phyloP scores from a whole-genome alignment of 2,113 vertebrate species.

The Brienomyrus longianalis region DNA sequence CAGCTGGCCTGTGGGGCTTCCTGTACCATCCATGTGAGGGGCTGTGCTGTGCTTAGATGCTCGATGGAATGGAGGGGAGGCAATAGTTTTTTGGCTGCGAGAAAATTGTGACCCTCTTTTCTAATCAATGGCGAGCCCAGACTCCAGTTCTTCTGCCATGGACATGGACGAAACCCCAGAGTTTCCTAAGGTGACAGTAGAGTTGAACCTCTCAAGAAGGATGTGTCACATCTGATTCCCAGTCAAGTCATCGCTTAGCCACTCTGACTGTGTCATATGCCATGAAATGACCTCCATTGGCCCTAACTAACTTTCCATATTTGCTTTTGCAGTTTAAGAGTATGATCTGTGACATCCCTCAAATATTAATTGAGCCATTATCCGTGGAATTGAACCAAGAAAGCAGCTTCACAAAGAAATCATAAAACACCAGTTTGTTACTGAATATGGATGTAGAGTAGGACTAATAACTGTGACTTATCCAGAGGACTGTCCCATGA shows the following conservation, averaged over 20 bases:
- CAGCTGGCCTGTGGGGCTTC: not conserved
- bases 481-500: not conserved
- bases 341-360: conserved; percentile 10
- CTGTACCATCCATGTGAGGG: not conserved
- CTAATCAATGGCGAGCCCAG: not conserved
- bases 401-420: not conserved
- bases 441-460: not conserved
- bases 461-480: not conserved
- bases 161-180: conserved; percentile 19
- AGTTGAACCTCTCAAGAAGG: conserved; percentile 19
- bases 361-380: not conserved
- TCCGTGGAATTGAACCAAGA: not conserved
- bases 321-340: conserved; percentile 17
- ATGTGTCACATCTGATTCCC: conserved; percentile 25
- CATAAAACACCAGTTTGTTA: not conserved
- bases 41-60: not conserved
- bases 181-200: conserved; percentile 18
- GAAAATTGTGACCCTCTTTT: not conserved
- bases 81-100: not conserved
- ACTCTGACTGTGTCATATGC: conserved; percentile 15
- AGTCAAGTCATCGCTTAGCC: conserved; percentile 19
- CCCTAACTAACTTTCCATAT: conserved; percentile 29
- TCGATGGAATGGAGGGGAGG: not conserved
- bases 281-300: conserved; percentile 26
- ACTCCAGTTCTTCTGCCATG: conserved; percentile 6